Evolutionary conservation across 2,797 vertebrate species (phyloP), one percentile per base, ranked within the genome.

Genomic region (Oryzias dopingdopingensis): DNA sequence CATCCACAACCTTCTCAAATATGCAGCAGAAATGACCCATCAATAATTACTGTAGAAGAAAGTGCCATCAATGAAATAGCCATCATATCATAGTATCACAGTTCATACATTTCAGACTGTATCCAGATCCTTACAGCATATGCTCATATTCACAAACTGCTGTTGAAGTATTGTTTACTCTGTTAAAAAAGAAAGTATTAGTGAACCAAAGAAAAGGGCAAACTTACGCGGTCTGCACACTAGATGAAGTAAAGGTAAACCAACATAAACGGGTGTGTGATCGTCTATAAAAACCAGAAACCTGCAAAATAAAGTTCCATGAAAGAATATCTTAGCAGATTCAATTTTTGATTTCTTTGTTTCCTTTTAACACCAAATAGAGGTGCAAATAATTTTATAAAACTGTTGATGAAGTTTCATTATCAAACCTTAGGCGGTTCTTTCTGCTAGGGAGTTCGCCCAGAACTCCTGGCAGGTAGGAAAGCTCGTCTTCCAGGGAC

Each of bases 241-340:
- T 0, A 95, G 86, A 79, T 94, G 95, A 44, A 99, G 84, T 45
- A 92, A 91, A 23, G 93, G 92, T 56, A 95, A 90, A 44, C 92
- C 90, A 41, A 97, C 92, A 14, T 99, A 99, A 0, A 93, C 85
- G 0, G 94, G 92, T 0, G 88, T 91, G 17, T 95, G 94, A 0
- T 96, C 92, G 10, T 99, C 96, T 1, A 95, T 92, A 80, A 98
- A 99, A 65, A 98, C 93, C 63, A 98, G 82, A 79, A 96, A 98
- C 82, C 96, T 99, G 83, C 41, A 59, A 86, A 63, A 58, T 14
- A 6, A 13, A 1, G 26, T 52, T 5, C 40, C n/a, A 55, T 26
- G 4, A 62, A 13, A 63, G 42, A 14, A 42, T 41, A 73, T 4
- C 20, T 0, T 1, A 23, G 17, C 4, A 4, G 4, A 23, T 18